Evolutionary conservation across 2,113 vertebrate genomes (phyloP).

Genomic region (Sapajus apella): DNA sequence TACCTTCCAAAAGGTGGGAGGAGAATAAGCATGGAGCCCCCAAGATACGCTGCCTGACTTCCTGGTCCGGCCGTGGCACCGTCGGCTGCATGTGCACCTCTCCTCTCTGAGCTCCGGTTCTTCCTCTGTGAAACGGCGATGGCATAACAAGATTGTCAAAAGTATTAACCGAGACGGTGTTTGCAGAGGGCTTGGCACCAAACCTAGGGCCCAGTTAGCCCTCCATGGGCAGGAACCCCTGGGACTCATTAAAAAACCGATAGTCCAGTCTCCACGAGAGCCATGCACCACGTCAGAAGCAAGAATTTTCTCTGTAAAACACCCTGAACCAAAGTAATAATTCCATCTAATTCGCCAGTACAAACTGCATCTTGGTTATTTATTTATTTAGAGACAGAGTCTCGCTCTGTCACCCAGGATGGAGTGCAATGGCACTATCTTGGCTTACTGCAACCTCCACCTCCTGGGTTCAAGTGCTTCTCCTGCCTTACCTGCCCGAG

Average conservation of each 20-base stretch:
- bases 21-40: background rate
- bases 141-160: accelerated
- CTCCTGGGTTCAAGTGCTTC: too few relatives aligned
- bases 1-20: background rate
- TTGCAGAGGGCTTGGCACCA: background rate
- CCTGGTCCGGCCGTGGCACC: background rate
- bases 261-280: background rate
- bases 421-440: too few relatives aligned
- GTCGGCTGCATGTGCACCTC: background rate
- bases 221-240: background rate
- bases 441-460: too few relatives aligned
- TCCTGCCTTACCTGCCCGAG: too few relatives aligned
- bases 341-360: background rate
- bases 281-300: background rate
- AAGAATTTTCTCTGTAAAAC: background rate
- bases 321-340: background rate
- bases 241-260: background rate
- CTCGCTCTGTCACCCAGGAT: too few relatives aligned
- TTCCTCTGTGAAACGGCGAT: background rate
- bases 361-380: background rate
- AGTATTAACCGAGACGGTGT: background rate
- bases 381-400: too few relatives aligned
- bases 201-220: background rate
- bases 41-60: background rate
- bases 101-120: background rate